Percentiles rank a stretch among this genome's conserved stretches.
Evolutionary conservation across 1,140 invertebrate species (phyloP).

Genomic region (Phthorimaea operculella): DNA sequence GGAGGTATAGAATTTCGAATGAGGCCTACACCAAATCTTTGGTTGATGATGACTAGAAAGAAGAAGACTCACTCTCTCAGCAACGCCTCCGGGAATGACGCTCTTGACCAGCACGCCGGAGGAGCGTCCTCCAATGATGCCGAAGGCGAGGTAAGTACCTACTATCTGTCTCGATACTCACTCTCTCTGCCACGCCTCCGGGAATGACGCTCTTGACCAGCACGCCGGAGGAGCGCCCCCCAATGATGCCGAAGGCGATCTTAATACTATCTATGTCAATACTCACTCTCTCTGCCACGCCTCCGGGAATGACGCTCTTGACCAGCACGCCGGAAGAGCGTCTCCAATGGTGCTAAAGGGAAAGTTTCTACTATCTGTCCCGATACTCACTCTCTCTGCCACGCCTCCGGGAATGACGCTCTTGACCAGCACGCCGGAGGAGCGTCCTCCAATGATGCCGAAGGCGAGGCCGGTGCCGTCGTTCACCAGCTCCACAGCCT

Average conservation of each 20-base stretch:
- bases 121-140: too few relatives aligned
- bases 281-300: slow-evolving; percentile 81
- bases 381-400: slow-evolving; percentile 79
- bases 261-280: too few relatives aligned
- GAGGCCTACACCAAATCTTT: too few relatives aligned
- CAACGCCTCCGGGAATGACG: too few relatives aligned
- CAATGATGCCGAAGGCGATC: slow-evolving; percentile 91
- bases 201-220: slow-evolving; percentile 90
- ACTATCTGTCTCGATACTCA: slow-evolving; percentile 47
- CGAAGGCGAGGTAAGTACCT: background rate
- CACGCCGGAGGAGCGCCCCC: slow-evolving; percentile 88
- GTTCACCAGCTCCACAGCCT: slow-evolving; percentile 87
- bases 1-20: too few relatives aligned
- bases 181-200: slow-evolving; percentile 90
- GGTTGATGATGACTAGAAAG: too few relatives aligned
- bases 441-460: slow-evolving; percentile 90
- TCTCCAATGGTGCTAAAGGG: too few relatives aligned
- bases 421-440: slow-evolving; percentile 91
- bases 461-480: slow-evolving; percentile 89
- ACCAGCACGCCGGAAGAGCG: too few relatives aligned
- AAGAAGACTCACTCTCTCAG: background rate
- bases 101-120: too few relatives aligned
- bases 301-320: slow-evolving; percentile 79
- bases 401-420: slow-evolving; percentile 88
- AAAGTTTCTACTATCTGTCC: too few relatives aligned